Percentiles rank a stretch among this genome's conserved stretches.
phyloP scores from a whole-genome alignment of 35 echinoderm and acorn worm genomes.

The Hemicentrotus pulcherrimus region DNA sequence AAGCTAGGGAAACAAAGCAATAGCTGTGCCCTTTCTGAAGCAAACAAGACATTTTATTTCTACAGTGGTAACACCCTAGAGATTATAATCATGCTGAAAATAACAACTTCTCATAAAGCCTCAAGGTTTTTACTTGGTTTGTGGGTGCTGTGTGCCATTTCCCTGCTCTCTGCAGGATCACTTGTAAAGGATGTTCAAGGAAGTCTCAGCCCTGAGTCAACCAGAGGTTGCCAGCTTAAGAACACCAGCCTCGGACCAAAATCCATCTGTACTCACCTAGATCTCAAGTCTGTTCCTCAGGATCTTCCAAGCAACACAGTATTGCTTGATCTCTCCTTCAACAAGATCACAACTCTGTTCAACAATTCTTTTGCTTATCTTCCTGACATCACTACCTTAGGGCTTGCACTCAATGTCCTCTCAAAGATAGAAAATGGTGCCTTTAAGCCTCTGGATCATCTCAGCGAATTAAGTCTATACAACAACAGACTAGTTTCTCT shows the following conservation, averaged over 20 bases:
- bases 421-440: not conserved
- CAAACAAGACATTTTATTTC: no score
- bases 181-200: not conserved
- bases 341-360: not conserved
- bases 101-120: not conserved
- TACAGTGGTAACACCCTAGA: no score
- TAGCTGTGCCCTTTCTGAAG: no score
- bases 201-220: not conserved
- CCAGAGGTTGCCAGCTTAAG: not conserved
- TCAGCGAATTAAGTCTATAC: not conserved
- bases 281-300: not conserved
- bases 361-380: not conserved
- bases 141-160: not conserved
- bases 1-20: no score
- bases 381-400: not conserved
- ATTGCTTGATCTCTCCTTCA: not conserved
- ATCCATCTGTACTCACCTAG: not conserved
- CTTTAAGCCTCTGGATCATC: not conserved
- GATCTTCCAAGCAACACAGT: slow-evolving; percentile 20
- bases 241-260: not conserved
- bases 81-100: no score
- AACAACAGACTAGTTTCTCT: not conserved
- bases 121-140: not conserved
- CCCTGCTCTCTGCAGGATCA: not conserved
- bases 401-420: not conserved